phyloP scores from a whole-genome alignment of 2,888 invertebrate species.

The Leucophora obtusa region DNA sequence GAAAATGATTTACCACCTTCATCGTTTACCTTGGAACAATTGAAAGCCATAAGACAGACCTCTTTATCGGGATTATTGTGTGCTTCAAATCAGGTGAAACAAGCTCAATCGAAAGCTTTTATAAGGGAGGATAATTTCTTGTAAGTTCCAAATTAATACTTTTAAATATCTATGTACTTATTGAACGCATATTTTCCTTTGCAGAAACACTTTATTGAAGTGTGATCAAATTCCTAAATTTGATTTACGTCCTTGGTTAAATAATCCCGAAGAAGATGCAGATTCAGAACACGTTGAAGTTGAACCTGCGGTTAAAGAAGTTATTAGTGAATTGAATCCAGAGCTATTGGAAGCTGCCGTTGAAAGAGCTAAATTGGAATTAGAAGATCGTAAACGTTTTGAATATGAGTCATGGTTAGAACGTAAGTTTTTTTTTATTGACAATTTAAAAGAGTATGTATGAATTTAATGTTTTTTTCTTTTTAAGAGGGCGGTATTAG shows the following conservation, averaged over 20 bases:
- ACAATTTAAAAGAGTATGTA: background rate
- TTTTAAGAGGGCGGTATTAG: conserved; percentile 87
- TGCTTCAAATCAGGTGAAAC: conserved; percentile 83
- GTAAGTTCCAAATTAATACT: conserved; percentile 80
- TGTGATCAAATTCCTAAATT: conserved; percentile 86
- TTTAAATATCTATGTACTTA: background rate
- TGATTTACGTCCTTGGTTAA: conserved; percentile 84
- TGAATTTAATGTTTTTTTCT: background rate
- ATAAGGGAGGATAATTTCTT: conserved; percentile 91
- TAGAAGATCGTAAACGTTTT: conserved; percentile 86
- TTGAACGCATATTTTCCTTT: background rate
- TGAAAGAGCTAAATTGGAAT: conserved; percentile 87
- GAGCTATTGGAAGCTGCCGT: conserved; percentile 87
- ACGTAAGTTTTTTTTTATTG: conserved; percentile 79
- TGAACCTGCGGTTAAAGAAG: conserved; percentile 77
- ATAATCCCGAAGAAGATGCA: conserved; percentile 77
- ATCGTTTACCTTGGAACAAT: conserved; percentile 86
- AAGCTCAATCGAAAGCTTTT: conserved; percentile 91
- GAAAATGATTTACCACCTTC: conserved; percentile 96
- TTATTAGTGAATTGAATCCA: conserved; percentile 84
- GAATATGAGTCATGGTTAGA: conserved; percentile 90
- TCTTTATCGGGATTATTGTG: conserved; percentile 90
- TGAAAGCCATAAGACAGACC: conserved; percentile 89
- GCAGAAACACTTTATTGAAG: conserved; percentile 85
- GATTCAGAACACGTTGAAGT: conserved; percentile 74